Percentiles rank a stretch among this genome's conserved stretches.
phyloP scores from a whole-genome alignment of 1,140 invertebrate species.

The Dreissena polymorpha region DNA sequence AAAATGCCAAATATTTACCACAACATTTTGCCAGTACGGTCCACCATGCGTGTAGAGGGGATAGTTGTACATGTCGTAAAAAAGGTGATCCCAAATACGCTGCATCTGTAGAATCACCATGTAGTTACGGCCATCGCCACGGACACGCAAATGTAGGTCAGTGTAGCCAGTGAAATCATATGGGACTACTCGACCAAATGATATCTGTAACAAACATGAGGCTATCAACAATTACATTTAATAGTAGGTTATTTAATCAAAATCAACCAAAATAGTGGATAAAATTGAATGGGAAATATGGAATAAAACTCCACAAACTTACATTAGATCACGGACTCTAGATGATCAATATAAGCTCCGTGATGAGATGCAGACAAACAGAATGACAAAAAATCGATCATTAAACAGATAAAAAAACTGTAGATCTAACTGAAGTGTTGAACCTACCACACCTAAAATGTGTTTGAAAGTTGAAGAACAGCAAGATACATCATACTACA shows the following conservation, averaged over 20 bases:
- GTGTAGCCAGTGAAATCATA: conserved; percentile 90
- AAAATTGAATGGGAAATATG: too few relatives aligned
- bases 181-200: conserved; percentile 87
- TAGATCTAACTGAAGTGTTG: too few relatives aligned
- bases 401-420: too few relatives aligned
- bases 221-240: not conserved
- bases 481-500: too few relatives aligned
- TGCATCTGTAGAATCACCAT: conserved; percentile 86
- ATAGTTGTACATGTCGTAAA: conserved; percentile 92
- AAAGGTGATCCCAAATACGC: conserved; percentile 88
- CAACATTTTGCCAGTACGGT: conserved; percentile 96
- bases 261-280: not conserved
- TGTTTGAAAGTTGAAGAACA: too few relatives aligned
- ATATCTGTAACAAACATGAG: conserved; percentile 82
- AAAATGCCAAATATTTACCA: conserved; percentile 83
- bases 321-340: too few relatives aligned
- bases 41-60: conserved; percentile 94
- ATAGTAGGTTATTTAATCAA: not conserved
- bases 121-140: conserved; percentile 96
- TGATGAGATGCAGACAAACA: too few relatives aligned
- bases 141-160: conserved; percentile 89
- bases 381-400: too few relatives aligned
- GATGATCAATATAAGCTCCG: too few relatives aligned
- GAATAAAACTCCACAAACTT: too few relatives aligned
- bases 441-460: too few relatives aligned